Conservation (phyloP, 2,113 vertebrate species). For the Tor tambroides region DNA sequence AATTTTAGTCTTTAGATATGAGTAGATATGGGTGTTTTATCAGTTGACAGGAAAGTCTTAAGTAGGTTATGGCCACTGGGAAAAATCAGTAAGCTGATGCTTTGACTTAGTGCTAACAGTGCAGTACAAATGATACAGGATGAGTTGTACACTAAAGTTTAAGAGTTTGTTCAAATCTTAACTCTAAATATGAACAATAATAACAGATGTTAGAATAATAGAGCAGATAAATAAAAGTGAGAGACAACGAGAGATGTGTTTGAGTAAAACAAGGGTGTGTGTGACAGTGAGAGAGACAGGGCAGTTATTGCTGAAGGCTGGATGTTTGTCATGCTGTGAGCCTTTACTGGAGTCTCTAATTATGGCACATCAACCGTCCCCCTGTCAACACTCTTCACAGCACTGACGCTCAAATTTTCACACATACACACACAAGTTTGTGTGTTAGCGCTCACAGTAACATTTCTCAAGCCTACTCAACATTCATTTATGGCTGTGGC, state of each 20-base stretch:
- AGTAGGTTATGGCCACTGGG: neutral
- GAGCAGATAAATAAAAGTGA: constrained; percentile 1
- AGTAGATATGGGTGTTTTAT: neutral
- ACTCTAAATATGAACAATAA: neutral
- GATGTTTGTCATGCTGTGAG: constrained; percentile 63
- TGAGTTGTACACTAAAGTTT: neutral
- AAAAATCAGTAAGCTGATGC: neutral
- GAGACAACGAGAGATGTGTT: constrained; percentile 11
- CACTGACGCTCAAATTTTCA: constrained; percentile 52
- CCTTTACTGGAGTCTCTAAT: constrained; percentile 69
- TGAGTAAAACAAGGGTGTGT: neutral
- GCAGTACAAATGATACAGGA: neutral
- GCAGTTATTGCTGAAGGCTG: constrained; percentile 45
- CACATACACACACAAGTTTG: constrained; percentile 8
- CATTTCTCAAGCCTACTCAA: constrained; percentile 37
- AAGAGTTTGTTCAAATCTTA: neutral
- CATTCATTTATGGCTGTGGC: constrained; percentile 23
- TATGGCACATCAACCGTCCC: constrained; percentile 75
- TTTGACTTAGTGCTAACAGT: neutral
- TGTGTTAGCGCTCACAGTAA: constrained; percentile 3
- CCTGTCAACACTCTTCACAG: constrained; percentile 64
- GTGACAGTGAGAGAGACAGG: neutral
- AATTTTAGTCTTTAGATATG: neutral
- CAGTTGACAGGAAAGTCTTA: neutral
- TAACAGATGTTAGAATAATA: neutral